phyloP scores from a whole-genome alignment of 2,797 vertebrate genomes.

The Erpetoichthys calabaricus region DNA sequence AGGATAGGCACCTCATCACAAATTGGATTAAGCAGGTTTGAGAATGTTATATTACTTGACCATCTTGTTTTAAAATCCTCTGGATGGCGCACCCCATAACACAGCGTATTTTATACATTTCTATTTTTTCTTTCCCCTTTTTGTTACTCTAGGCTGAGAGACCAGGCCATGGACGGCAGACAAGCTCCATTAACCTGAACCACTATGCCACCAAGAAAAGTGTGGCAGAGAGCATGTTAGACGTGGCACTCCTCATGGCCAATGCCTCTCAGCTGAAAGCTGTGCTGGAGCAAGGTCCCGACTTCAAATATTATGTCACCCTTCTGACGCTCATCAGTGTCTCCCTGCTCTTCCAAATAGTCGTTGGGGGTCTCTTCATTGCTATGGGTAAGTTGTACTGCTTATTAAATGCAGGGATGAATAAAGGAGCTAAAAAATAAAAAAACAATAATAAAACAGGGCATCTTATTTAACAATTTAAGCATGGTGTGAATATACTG shows the following conservation, averaged over 20 bases:
- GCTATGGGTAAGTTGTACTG: constrained; percentile 62
- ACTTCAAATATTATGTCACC: constrained; percentile 63
- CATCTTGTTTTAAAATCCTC: no score
- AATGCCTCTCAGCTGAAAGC: constrained; percentile 78
- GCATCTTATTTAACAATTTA: no score
- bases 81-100: no score
- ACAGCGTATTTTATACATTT: no score
- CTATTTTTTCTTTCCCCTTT: background rate
- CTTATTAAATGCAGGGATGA: no score
- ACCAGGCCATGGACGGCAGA: constrained; percentile 6
- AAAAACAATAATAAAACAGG: no score
- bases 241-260: constrained; percentile 78
- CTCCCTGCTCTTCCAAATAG: constrained; percentile 74
- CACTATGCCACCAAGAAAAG: constrained; percentile 87
- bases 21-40: no score
- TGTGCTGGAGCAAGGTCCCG: constrained; percentile 70
- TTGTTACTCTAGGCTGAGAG: constrained; percentile 18
- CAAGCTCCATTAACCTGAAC: constrained; percentile 61
- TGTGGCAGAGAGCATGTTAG: constrained; percentile 80
- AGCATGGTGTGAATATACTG: no score
- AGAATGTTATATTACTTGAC: no score
- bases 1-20: no score
- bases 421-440: no score
- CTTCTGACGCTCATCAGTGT: constrained; percentile 72
- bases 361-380: constrained; percentile 69